A percentile compares a stretch with the other conserved stretches of the same genome.
These are phyloP conservation scores for Oenanthe oenanthe DNA, from an alignment of 2,113 vertebrate genomes.

Conservation along the genomic window DNA sequence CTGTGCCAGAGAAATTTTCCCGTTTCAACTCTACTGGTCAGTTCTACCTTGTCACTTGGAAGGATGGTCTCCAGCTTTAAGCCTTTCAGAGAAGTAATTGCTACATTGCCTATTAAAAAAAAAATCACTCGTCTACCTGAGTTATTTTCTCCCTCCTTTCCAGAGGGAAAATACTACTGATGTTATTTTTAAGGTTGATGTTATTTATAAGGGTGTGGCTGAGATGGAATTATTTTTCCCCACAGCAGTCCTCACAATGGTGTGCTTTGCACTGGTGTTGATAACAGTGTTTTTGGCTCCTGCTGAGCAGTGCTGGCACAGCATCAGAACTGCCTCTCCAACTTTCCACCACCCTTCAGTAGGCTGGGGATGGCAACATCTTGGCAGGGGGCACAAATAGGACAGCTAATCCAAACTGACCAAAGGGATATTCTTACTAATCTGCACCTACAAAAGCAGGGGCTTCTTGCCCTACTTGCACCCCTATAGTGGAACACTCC, in stretches of 20 bases:
- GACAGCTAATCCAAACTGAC: not conserved
- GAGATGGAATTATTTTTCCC: not conserved
- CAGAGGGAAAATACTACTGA: not conserved
- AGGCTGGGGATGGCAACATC: not conserved
- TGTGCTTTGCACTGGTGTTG: not conserved
- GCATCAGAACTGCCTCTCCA: not conserved
- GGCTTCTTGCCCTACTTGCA: not conserved
- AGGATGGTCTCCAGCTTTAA: not conserved
- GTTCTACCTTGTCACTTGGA: not conserved
- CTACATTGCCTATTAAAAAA: not conserved
- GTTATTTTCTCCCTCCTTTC: not conserved
- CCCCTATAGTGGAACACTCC: fast-evolving
- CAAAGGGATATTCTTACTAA: not conserved
- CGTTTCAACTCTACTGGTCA: not conserved
- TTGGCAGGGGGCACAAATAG: not conserved
- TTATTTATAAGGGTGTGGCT: not conserved
- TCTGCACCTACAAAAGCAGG: not conserved
- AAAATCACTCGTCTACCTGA: not conserved
- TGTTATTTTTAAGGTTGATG: not conserved
- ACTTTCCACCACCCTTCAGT: not conserved
- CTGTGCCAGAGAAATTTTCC: not conserved
- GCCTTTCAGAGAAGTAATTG: not conserved
- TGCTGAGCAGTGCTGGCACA: not conserved
- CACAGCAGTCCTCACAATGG: not conserved
- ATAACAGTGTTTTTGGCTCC: not conserved